A percentile compares a stretch with the other conserved stretches of the same genome.
Conservation (phyloP, 2,113 vertebrate species). For the Fulmarus glacialis region DNA sequence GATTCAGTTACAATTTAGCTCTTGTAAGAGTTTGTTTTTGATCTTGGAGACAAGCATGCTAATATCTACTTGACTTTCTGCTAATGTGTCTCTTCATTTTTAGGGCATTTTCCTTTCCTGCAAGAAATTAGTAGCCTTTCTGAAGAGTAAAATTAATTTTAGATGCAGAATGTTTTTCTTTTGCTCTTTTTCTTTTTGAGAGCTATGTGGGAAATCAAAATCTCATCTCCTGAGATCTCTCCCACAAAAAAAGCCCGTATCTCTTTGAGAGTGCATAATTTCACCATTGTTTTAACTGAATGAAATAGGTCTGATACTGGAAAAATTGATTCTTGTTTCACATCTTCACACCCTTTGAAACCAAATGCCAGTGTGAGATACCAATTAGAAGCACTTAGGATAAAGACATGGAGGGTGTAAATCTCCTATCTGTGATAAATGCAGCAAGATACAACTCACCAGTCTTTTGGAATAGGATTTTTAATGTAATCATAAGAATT, state of each 20-base stretch:
- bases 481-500: neutral
- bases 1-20: neutral
- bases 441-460: neutral
- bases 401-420: neutral
- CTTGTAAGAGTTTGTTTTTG: neutral
- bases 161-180: neutral
- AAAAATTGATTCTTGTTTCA: neutral
- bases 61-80: neutral
- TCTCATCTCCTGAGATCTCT: neutral
- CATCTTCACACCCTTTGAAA: neutral
- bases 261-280: neutral
- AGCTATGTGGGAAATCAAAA: conserved; percentile 49
- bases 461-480: neutral
- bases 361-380: neutral
- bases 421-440: neutral
- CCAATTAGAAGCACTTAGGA: neutral
- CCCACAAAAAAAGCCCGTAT: neutral
- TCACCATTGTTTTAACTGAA: neutral
- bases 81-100: neutral
- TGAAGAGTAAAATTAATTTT: conserved; percentile 12
- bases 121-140: neutral
- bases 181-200: neutral
- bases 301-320: neutral
- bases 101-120: conserved; percentile 5
- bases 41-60: conserved; percentile 12